Conservation (phyloP, 2,888 invertebrate genomes). For the Hypolimnas misippus region DNA sequence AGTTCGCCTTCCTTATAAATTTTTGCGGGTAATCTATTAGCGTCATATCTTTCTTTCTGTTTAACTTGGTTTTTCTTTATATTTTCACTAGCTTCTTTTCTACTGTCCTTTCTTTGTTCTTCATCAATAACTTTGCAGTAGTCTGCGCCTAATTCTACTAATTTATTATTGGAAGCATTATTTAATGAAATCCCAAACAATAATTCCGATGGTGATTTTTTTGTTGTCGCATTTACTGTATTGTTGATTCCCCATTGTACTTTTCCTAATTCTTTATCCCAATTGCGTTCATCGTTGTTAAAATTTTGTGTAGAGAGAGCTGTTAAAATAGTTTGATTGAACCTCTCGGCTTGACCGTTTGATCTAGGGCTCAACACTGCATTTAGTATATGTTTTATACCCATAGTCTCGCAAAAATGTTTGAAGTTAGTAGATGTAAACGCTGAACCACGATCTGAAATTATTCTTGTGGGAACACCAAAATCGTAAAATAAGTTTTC, state of each 20-base stretch:
- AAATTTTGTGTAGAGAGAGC: too few species aligned
- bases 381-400: constrained; percentile 46
- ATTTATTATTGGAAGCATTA: not conserved
- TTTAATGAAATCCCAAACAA: constrained; percentile 49
- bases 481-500: too few species aligned
- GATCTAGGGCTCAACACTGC: constrained; percentile 41
- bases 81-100: not conserved
- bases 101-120: too few species aligned
- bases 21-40: not conserved
- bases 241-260: constrained; percentile 39
- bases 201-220: constrained; percentile 38
- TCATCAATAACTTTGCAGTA: too few species aligned
- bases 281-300: constrained; percentile 22
- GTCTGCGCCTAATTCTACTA: too few species aligned
- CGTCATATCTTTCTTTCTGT: constrained; percentile 10
- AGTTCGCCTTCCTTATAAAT: constrained; percentile 15
- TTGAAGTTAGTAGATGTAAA: constrained; percentile 56
- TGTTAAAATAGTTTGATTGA: not conserved
- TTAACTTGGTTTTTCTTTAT: not conserved
- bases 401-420: constrained; percentile 47
- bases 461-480: constrained; percentile 45
- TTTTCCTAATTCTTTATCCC: constrained; percentile 36
- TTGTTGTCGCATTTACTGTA: constrained; percentile 32
- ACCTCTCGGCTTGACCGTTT: constrained; percentile 33
- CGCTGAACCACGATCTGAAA: constrained; percentile 59